Conservation (phyloP, 30 jellyfish, hydroid and myxozoan genomes). For the Turritopsis dohrnii region DNA sequence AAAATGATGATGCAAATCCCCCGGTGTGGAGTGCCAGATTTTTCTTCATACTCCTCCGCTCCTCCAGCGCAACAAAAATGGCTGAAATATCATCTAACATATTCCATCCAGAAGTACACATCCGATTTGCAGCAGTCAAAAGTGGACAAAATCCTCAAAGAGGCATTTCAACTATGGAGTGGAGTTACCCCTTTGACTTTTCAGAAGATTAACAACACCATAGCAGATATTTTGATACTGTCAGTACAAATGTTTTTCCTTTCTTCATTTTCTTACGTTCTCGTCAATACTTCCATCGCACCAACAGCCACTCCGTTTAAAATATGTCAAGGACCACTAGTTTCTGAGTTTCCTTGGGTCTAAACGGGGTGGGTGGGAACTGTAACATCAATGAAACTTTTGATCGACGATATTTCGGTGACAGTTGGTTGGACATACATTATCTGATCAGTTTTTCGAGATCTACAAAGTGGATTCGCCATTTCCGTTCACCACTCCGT, state of each 20-base stretch:
- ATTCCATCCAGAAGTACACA: background rate
- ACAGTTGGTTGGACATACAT: no score
- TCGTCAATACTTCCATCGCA: no score
- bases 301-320: no score
- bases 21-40: background rate
- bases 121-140: background rate
- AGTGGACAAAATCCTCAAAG: slow-evolving; percentile 6
- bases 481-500: no score
- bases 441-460: no score
- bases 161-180: slow-evolving; percentile 18
- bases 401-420: no score
- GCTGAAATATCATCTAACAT: background rate
- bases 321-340: no score
- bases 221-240: background rate
- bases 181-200: slow-evolving; percentile 1
- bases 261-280: no score
- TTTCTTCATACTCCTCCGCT: background rate
- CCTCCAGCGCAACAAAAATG: background rate
- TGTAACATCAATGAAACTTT: no score
- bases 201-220: background rate
- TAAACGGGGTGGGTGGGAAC: no score
- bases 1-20: background rate
- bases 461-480: no score
- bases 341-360: no score
- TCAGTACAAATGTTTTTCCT: background rate